Conservation (phyloP, 2,797 vertebrate species). For the Myioborus miniatus region DNA sequence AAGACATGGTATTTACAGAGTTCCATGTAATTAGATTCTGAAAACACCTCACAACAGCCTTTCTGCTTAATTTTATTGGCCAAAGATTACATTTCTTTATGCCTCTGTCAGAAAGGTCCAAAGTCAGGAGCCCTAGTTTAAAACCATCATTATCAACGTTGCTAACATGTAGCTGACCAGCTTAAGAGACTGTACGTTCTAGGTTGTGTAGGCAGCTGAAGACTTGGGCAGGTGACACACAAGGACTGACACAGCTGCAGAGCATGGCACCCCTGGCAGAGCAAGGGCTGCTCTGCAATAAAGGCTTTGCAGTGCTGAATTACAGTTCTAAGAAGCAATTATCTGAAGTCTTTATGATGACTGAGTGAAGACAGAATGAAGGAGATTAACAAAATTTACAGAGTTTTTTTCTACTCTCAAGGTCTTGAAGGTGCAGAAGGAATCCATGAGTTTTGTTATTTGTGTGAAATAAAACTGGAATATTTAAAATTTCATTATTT, state of each 20-base stretch:
- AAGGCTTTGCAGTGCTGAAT: background rate
- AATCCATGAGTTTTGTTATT: background rate
- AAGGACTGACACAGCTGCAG: background rate
- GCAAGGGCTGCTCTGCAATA: background rate
- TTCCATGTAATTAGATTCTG: background rate
- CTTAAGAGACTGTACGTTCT: background rate
- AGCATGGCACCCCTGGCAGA: rapidly evolving
- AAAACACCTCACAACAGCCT: background rate
- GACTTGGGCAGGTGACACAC: background rate
- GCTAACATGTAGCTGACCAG: background rate
- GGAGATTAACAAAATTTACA: background rate
- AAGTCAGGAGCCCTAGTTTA: background rate
- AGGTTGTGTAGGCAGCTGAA: background rate
- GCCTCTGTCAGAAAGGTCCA: background rate
- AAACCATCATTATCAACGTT: background rate
- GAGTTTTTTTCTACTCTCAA: background rate
- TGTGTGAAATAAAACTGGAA: background rate
- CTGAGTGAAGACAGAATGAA: background rate
- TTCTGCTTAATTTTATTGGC: background rate
- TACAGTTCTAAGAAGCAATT: background rate
- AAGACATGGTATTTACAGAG: background rate
- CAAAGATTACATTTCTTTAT: background rate
- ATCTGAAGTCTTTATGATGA: background rate
- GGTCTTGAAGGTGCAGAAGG: background rate
- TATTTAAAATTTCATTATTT: background rate